Evolutionary conservation across 2,113 vertebrate species (phyloP).

Genomic region (Chunga burmeisteri): DNA sequence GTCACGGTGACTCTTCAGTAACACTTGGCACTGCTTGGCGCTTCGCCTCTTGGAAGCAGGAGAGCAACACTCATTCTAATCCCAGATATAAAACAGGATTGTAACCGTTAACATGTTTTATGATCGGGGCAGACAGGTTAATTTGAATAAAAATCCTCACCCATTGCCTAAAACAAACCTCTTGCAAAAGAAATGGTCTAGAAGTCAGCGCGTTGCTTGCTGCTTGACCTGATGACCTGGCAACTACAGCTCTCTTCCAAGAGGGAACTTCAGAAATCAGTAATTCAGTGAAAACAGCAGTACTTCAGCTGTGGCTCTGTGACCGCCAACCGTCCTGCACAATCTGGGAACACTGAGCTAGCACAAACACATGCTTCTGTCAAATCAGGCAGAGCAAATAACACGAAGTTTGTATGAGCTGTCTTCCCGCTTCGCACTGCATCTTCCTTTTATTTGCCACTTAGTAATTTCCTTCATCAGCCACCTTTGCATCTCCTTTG

Average conservation of each 20-base stretch:
- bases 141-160: not conserved
- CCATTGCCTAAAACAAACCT: not conserved
- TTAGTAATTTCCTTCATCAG: not conserved
- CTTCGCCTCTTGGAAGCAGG: not conserved
- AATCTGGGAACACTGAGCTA: not conserved
- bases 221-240: not conserved
- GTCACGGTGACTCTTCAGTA: not conserved
- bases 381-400: not conserved
- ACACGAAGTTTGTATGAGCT: not conserved
- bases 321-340: not conserved
- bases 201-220: not conserved
- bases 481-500: not conserved
- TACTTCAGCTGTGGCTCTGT: not conserved
- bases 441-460: not conserved
- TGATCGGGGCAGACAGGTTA: not conserved
- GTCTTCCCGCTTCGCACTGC: not conserved
- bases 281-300: not conserved
- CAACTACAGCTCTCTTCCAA: not conserved
- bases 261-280: not conserved
- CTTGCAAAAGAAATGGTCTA: not conserved
- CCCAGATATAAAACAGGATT: not conserved
- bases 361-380: not conserved
- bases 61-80: not conserved
- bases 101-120: not conserved
- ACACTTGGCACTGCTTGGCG: constrained; percentile 26